Evolutionary conservation across 2,113 vertebrate genomes (phyloP).

Genomic region (Phylloscopus trochiloides): DNA sequence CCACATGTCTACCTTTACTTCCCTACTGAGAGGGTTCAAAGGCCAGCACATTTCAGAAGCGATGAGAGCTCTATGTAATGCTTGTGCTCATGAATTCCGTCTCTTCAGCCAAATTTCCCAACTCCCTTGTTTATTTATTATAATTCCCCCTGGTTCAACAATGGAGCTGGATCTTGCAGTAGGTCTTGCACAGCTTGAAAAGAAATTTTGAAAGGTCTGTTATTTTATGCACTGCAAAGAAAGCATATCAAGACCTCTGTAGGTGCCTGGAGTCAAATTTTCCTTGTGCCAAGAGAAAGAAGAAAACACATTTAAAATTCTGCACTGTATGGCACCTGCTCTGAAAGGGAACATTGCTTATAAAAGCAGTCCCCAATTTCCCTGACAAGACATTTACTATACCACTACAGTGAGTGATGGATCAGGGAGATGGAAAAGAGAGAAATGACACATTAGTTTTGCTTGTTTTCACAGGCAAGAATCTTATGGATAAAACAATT

Average conservation of each 20-base stretch:
- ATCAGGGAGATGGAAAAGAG: background rate
- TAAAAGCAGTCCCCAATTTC: background rate
- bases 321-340: background rate
- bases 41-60: background rate
- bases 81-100: background rate
- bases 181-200: background rate
- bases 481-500: background rate
- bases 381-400: background rate
- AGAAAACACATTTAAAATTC: background rate
- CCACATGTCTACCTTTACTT: background rate
- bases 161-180: background rate
- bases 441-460: background rate
- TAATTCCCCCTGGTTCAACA: background rate
- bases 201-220: background rate
- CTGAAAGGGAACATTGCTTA: background rate
- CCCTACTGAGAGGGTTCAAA: background rate
- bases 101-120: background rate
- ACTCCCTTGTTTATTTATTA: background rate
- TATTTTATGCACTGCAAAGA: conserved; percentile 17
- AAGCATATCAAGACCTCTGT: background rate
- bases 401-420: background rate
- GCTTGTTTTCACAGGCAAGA: background rate
- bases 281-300: background rate
- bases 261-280: background rate
- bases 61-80: background rate